phyloP scores from a whole-genome alignment of 2,888 invertebrate species.

The Monoplex corrugatus region DNA sequence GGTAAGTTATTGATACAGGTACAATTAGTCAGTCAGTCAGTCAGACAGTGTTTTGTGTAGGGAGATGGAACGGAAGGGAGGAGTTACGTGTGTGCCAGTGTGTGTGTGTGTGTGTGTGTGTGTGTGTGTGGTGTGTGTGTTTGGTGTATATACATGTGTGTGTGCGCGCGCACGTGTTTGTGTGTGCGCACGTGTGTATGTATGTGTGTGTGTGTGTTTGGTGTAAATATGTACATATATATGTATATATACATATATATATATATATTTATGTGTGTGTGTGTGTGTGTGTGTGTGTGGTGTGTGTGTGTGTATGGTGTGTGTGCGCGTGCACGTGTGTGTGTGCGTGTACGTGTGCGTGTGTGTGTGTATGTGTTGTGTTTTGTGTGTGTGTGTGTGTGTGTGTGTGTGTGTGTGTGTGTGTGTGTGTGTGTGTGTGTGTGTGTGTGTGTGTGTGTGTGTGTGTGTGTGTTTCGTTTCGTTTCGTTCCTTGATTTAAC shows the following conservation, averaged over 20 bases:
- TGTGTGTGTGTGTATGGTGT: no score
- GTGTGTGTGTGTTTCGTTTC: no score
- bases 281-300: neutral
- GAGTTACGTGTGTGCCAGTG: neutral
- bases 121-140: neutral
- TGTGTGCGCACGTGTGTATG: neutral
- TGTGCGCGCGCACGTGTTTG: neutral
- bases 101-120: slow-evolving; percentile 9
- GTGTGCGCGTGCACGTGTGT: no score
- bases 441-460: no score
- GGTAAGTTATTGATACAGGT: slow-evolving; percentile 60
- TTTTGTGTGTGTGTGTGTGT: no score
- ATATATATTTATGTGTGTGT: neutral
- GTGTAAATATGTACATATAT: neutral
- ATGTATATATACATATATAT: neutral
- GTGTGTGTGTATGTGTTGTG: no score
- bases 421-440: no score
- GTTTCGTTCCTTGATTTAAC: no score
- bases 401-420: no score
- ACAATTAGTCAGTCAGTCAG: no score
- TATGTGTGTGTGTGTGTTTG: neutral
- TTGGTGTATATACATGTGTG: neutral
- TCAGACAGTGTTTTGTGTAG: no score
- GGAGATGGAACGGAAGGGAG: neutral
- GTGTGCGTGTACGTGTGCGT: no score